These are phyloP conservation scores for Peromyscus nudipes DNA, from an alignment of 2,797 vertebrate genomes.

Conservation along the genomic window DNA sequence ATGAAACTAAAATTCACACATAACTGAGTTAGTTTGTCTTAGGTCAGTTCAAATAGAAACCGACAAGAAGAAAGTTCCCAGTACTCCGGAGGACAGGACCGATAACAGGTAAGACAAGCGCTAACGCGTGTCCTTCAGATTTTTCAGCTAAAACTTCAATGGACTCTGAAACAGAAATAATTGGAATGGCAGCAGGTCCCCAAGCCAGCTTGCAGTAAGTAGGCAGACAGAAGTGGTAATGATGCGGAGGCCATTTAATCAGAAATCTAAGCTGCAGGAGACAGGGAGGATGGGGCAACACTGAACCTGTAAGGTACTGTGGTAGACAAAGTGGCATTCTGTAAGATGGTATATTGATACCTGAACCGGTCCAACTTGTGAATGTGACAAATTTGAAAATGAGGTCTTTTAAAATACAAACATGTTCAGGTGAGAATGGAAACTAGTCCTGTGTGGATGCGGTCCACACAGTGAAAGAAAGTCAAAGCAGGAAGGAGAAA, in stretches of 20 bases:
- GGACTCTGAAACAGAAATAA: neutral
- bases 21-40: neutral
- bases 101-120: neutral
- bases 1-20: neutral
- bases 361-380: neutral
- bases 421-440: neutral
- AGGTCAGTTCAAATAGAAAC: neutral
- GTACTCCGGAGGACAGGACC: neutral
- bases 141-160: neutral
- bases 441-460: neutral
- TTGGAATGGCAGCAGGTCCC: neutral
- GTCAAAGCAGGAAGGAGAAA: neutral
- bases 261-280: neutral
- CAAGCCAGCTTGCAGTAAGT: neutral
- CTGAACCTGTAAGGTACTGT: neutral
- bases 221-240: neutral
- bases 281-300: too few relatives aligned
- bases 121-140: neutral
- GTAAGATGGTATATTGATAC: neutral
- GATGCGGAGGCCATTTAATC: neutral
- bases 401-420: neutral
- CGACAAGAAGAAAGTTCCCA: neutral
- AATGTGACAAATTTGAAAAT: constrained; percentile 5
- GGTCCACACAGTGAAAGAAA: neutral
- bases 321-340: too few relatives aligned